Evolutionary conservation across 2,888 invertebrate species (phyloP), one percentile per base, ranked within the genome.

Genomic region (Trypoxylon attenuatum): DNA sequence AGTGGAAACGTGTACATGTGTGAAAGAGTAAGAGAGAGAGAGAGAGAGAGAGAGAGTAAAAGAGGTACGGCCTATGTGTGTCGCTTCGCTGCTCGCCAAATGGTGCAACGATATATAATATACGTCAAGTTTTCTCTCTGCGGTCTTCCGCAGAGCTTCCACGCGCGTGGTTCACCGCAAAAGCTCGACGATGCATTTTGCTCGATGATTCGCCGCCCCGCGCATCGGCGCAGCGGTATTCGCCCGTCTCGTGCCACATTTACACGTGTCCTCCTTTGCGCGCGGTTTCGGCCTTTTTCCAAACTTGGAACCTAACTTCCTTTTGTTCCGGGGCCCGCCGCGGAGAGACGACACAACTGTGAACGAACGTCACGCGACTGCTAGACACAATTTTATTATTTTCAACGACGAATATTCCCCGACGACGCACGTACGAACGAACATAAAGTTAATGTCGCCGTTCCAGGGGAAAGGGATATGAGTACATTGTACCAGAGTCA

Each of bases 131-230:
- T 69, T 61, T 66, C 65, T 58, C 60, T 58, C 49, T 51, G 66
- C 49, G 57, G 61, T 45, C 49, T 33, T 61, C 72, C 69, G 66
- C 69, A 64, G 52, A 67, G 53, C 69, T 69, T 69, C 56, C 63
- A 55, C 60, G 49, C 49, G 59, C 54, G 47, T 29, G 54, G 55
- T 46, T 63, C 60, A 54, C 72, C 72, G 73, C 72, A 64, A 59
- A 70, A 71, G 70, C 62, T 63, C 62, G 54, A 41, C 49, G 66
- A 71, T 71, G 55, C 65, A 60, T 54, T 70, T 58, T 45, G 57
- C 51, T 41, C 57, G 71, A 53, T 50, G 13, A 19, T 43, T 27
- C 13, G 49, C 21, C 8, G n/a, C 2, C 33, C 10, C n/a, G 33
- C 33, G 33, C 13, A 33, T 33, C n/a, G n/a, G n/a, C n/a, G 27